Percentiles rank a stretch among this genome's conserved stretches.
Evolutionary conservation across 2,797 vertebrate species (phyloP).

Genomic region (Podargus strigoides): DNA sequence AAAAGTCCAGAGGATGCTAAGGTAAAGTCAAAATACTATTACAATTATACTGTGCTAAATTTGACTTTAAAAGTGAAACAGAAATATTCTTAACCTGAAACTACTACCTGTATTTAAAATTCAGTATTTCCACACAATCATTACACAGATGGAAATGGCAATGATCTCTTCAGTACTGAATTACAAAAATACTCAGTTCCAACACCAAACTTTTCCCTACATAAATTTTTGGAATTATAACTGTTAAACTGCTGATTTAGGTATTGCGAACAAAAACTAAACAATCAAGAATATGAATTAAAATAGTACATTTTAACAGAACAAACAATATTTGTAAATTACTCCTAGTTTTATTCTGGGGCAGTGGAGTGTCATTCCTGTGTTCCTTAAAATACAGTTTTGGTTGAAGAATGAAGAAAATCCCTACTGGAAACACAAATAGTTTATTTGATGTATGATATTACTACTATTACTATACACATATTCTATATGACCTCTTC

Average conservation of each 20-base stretch:
- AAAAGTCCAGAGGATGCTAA: constrained; percentile 87
- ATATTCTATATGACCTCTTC: neutral
- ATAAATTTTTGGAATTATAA: neutral
- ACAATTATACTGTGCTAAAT: neutral
- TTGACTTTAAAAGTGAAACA: neutral
- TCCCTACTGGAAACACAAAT: neutral
- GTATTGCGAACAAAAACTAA: neutral
- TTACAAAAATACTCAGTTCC: neutral
- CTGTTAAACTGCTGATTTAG: neutral
- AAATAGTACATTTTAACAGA: neutral
- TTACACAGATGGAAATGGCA: neutral
- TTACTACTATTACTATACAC: neutral
- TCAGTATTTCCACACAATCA: neutral
- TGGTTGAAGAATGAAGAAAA: neutral
- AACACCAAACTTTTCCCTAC: neutral
- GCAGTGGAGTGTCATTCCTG: neutral
- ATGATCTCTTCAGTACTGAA: neutral
- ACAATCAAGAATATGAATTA: neutral
- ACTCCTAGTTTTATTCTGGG: neutral
- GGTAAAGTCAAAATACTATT: constrained; percentile 73
- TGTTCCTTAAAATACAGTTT: neutral
- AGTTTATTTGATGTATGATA: neutral
- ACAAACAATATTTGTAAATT: neutral
- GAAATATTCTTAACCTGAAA: neutral
- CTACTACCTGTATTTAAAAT: neutral